These are phyloP conservation scores for Andrena chrysosceles DNA, from an alignment of 2,888 invertebrate species.

Conservation along the genomic window DNA sequence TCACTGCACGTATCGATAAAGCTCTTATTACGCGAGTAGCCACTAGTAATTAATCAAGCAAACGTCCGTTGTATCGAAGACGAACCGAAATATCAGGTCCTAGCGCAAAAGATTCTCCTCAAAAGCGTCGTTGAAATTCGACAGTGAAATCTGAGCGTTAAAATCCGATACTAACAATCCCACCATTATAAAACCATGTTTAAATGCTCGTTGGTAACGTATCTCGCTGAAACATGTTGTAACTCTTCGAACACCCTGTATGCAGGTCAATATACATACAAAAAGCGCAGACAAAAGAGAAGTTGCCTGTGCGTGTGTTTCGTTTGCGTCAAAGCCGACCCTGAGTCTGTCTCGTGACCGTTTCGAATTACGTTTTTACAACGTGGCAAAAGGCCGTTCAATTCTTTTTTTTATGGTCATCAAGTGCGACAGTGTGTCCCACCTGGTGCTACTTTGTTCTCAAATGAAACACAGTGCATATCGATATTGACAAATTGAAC, in stretches of 20 bases:
- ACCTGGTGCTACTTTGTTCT: neutral
- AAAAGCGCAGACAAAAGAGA: slow-evolving; percentile 15
- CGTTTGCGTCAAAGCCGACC: slow-evolving; percentile 83
- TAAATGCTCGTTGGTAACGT: too few species aligned
- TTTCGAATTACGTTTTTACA: slow-evolving; percentile 60
- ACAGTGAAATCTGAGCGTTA: too few species aligned
- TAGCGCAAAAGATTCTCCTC: too few species aligned
- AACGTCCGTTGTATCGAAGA: too few species aligned
- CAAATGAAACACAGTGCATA: neutral
- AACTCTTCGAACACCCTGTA: neutral
- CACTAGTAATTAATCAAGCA: too few species aligned
- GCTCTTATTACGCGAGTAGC: too few species aligned
- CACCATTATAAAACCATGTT: too few species aligned
- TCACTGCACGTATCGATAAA: too few species aligned
- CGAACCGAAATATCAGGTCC: too few species aligned
- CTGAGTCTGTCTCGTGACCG: slow-evolving; percentile 77
- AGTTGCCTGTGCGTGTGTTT: slow-evolving; percentile 55
- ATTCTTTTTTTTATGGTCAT: slow-evolving; percentile 37
- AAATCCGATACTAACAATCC: too few species aligned
- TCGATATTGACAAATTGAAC: neutral
- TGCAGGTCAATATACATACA: neutral
- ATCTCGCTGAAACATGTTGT: neutral
- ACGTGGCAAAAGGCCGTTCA: slow-evolving; percentile 58
- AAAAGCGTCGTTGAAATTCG: too few species aligned
- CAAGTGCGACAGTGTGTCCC: neutral